Evolutionary conservation across 1,140 invertebrate genomes (phyloP).

Genomic region (Temnothorax nylanderi): DNA sequence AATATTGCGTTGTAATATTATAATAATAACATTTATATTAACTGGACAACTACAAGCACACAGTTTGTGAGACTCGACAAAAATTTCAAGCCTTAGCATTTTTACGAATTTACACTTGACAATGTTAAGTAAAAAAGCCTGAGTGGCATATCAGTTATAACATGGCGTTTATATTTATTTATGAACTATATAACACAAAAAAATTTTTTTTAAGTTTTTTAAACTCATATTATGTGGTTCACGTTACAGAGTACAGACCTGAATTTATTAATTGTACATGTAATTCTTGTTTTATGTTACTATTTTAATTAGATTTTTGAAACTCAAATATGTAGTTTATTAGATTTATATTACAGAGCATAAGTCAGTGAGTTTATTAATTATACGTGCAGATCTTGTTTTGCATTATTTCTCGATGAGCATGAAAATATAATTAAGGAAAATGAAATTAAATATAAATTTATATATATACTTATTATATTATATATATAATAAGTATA

Average conservation of each 20-base stretch:
- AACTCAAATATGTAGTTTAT: not conserved
- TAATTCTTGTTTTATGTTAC: not conserved
- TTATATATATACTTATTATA: no score
- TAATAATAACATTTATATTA: not conserved
- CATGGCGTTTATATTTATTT: not conserved
- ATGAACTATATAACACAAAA: not conserved
- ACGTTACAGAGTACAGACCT: not conserved
- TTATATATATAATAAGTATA: no score
- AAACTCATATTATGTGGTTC: not conserved
- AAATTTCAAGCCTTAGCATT: not conserved
- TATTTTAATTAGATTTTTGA: no score
- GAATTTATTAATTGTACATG: not conserved
- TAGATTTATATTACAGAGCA: not conserved
- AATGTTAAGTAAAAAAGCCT: not conserved
- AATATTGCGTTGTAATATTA: not conserved
- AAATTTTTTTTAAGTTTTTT: not conserved
- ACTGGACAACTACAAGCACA: not conserved
- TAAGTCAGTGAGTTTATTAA: not conserved
- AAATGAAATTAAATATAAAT: conserved; percentile 4
- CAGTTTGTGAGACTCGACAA: not conserved
- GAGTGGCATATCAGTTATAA: not conserved
- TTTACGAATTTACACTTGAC: not conserved
- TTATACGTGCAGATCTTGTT: not conserved
- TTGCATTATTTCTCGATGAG: not conserved
- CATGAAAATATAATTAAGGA: not conserved